A percentile compares a stretch with the other conserved stretches of the same genome.
phyloP scores from a whole-genome alignment of 2,113 vertebrate genomes.

The Chaetodon auriga region DNA sequence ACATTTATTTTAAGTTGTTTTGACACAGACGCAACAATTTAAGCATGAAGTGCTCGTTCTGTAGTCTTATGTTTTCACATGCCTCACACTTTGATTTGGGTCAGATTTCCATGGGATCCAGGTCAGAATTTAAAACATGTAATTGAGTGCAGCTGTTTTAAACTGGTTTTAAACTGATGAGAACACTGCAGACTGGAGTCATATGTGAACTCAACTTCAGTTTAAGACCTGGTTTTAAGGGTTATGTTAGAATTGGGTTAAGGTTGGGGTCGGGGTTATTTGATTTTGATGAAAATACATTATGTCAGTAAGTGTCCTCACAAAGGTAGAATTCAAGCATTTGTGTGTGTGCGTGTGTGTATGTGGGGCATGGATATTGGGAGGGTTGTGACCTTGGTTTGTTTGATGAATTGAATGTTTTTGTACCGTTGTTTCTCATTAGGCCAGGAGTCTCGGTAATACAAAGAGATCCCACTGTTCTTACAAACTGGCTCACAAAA shows the following conservation, averaged over 20 bases:
- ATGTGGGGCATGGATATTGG: background rate
- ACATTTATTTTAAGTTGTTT: background rate
- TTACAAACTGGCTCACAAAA: background rate
- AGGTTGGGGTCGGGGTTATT: too few relatives aligned
- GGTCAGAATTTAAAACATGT: background rate
- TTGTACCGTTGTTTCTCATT: constrained; percentile 8
- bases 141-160: background rate
- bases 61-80: background rate
- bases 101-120: background rate
- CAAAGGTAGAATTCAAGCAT: too few relatives aligned
- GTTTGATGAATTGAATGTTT: background rate
- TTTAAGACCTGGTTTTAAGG: too few relatives aligned
- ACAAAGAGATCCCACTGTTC: constrained; percentile 31
- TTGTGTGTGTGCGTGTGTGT: background rate
- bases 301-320: too few relatives aligned
- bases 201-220: background rate
- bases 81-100: background rate
- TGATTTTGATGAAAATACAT: too few relatives aligned
- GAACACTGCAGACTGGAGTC: background rate
- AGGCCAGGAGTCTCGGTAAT: background rate
- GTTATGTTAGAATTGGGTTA: too few relatives aligned
- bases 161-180: background rate
- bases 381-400: constrained; percentile 18
- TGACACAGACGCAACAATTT: background rate
- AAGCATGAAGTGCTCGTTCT: background rate